Evolutionary conservation across 1,140 invertebrate genomes (phyloP).

Genomic region (Oncopeltus fasciatus): DNA sequence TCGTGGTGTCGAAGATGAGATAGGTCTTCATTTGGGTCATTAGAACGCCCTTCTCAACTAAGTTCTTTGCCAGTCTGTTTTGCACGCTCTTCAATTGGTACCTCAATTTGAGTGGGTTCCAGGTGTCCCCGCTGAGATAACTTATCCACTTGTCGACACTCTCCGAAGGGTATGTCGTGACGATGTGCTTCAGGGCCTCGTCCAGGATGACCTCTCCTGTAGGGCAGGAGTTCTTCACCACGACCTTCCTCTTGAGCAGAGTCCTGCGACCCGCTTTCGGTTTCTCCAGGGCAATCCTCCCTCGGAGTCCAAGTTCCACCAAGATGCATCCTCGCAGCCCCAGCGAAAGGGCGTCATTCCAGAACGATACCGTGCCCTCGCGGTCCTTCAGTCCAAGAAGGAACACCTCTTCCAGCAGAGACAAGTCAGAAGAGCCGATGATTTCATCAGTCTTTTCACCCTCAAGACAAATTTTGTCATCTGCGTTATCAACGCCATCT

Average conservation of each 20-base stretch:
- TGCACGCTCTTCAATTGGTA: not conserved
- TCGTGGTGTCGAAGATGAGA: not conserved
- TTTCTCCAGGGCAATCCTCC: not conserved
- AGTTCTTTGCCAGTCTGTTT: not conserved
- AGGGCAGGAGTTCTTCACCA: not conserved
- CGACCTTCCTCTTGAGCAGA: not conserved
- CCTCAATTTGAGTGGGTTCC: not conserved
- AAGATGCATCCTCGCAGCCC: not conserved
- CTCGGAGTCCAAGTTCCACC: not conserved
- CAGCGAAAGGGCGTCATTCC: not conserved
- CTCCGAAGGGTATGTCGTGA: not conserved
- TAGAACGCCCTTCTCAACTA: constrained; percentile 3
- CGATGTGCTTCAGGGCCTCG: not conserved
- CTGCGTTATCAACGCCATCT: too few species aligned
- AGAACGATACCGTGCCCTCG: not conserved
- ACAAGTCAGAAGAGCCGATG: too few species aligned
- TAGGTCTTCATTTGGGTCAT: not conserved
- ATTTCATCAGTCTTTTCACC: constrained; percentile 8
- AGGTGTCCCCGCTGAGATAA: not conserved
- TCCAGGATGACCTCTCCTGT: not conserved
- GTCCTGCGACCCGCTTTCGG: not conserved
- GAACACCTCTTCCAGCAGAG: constrained; percentile 3
- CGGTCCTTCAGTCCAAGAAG: not conserved
- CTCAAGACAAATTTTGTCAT: too few species aligned
- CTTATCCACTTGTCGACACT: not conserved